Base-by-base conservation (phyloP, 2,113 vertebrate species). In the Hiodon alosoides region DNA sequence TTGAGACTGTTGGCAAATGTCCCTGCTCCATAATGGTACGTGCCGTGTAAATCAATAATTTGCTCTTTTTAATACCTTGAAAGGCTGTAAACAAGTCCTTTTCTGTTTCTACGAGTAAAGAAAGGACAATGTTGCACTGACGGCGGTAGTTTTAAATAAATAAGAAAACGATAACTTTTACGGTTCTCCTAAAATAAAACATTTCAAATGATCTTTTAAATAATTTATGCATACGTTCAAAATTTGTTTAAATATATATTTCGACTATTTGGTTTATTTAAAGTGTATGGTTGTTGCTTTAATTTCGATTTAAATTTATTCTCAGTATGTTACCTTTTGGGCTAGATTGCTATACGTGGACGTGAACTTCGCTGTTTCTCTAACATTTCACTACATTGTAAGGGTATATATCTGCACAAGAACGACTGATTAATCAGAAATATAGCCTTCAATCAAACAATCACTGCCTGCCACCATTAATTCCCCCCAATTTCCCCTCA, bases 21-120 rank as follows among this genome's bases (percentile, higher is more conserved):
- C 88, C 90, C 89, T 89, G 73, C 88, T 85, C 88, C 90, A 91
- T 88, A 90, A 93, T 92, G 91, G 91, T 93, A 93, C 90, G 91
- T 93, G 91, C 86, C 85, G 82, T 89, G 88, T 87, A 86, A 90
- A 84, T 91, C 84, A 87, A 90, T 90, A 86, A 85, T 76, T 87
- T 85, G 75, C 79, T 81, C 83, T 86, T 78, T 77, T 77, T 60
- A 77, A 59, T 47, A 73, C 52, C 31, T 75, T 73, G 55, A 73
- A 78, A 54, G 55, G 50, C 71, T 59, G 71, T 51, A 51, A 77
- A 73, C 71, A 77, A 73, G n/a, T 60, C 60, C 4, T 48, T 72
- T 58, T 59, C 62, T 67, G 53, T 71, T 58, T 53, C 16, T 50
- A 51, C 13, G n/a, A 54, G 67, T 54, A 77, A 53, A 54, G 51